Percentiles rank a stretch among this genome's conserved stretches.
These are phyloP conservation scores for Dione juno DNA, from an alignment of 2,888 invertebrate genomes.

Conservation along the genomic window DNA sequence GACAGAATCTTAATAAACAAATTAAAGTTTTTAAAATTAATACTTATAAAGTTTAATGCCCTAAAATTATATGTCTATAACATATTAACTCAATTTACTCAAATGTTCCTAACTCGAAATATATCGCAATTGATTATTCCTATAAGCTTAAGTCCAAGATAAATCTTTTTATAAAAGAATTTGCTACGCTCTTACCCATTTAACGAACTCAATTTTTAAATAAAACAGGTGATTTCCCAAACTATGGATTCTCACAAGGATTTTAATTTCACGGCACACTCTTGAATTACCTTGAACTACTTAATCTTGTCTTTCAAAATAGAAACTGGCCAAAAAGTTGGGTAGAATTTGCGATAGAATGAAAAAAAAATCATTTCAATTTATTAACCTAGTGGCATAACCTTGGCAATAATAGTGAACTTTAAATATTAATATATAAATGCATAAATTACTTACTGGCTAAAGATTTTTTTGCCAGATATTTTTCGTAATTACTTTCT, in stretches of 20 bases:
- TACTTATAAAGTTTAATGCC: too few species aligned
- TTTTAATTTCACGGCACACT: constrained; percentile 57
- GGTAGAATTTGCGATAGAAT: too few species aligned
- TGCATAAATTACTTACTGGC: too few species aligned
- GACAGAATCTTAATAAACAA: too few species aligned
- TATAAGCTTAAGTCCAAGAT: neutral
- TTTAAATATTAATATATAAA: too few species aligned
- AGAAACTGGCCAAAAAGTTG: neutral
- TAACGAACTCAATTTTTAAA: constrained; percentile 7
- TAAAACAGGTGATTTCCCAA: constrained; percentile 33
- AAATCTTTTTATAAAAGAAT: constrained; percentile 8
- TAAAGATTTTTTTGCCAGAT: too few species aligned
- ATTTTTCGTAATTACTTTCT: too few species aligned
- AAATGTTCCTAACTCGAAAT: neutral
- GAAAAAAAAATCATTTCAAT: too few species aligned
- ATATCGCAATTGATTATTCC: neutral
- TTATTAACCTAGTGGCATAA: too few species aligned
- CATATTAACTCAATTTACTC: neutral
- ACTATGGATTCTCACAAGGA: constrained; percentile 58
- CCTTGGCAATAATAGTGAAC: too few species aligned
- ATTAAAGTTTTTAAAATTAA: too few species aligned
- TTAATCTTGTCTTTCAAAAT: neutral
- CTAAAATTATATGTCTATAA: too few species aligned
- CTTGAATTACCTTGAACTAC: constrained; percentile 2
- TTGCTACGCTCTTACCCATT: constrained; percentile 10